Base-by-base conservation (phyloP, 2,797 vertebrate species). In the Todus mexicanus region DNA sequence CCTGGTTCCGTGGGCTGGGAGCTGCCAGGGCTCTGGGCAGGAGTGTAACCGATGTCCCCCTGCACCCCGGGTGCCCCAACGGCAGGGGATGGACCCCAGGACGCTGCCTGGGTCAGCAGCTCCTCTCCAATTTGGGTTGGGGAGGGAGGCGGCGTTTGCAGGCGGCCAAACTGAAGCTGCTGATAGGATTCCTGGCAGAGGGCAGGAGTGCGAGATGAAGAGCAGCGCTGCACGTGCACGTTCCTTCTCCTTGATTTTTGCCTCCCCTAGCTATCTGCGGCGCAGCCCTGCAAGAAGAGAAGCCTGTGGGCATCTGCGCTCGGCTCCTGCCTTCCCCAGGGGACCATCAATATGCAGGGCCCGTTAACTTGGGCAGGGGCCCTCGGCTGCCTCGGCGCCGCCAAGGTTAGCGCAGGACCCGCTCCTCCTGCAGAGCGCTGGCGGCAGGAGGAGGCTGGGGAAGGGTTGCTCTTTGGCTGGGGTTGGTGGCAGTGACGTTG, bases 171-270 rank as follows among this genome's bases (percentile, higher is more conserved):
- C 1, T 6, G 10, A 21, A 77, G 93, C 68, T 37, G 59, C 92
- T 8, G 64, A 76, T 61, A 15, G 87, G 75, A 21, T 57, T 92
- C 83, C 65, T 81, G 76, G 40, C 37, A 4, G 51, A 88, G 92
- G 79, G 72, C 77, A 40, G 79, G 75, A 38, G 33, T 4, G 27
- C 0, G 18, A 84, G 69, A 50, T 43, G 74, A 81, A 87, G 86
- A 84, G 57, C 27, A 64, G 40, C 2, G 37, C 0, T 3, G 37
- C 0, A 6, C 3, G 2, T 18, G 20, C 0, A 1, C 0, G 1
- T 57, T 82, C 54, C 37, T 57, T 86, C 82, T 86, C 68, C 70
- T 48, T 77, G 66, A 33, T 29, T n/a, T 7, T 40, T 20, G 23
- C 29, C 50, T 53, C 37, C 54, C 40, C 45, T 12, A 4, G 5